Conservation (phyloP, 2,113 vertebrate species). For the Tautogolabrus adspersus region DNA sequence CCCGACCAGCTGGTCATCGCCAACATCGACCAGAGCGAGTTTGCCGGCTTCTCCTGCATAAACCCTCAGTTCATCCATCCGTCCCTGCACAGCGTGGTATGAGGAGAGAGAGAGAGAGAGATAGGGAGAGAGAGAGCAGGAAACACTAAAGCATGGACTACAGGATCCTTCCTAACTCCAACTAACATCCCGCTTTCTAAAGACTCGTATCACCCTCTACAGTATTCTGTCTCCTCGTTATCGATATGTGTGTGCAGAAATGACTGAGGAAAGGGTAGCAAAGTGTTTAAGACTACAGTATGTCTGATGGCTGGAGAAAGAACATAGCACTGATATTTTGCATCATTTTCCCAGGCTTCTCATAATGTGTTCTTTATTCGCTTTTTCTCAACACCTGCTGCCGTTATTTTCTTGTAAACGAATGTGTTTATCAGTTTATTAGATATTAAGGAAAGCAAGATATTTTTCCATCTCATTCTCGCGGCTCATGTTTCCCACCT, state of each 20-base stretch:
- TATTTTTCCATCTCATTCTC: slow-evolving; percentile 23
- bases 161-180: slow-evolving; percentile 57
- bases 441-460: slow-evolving; percentile 30
- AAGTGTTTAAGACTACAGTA: slow-evolving; percentile 22
- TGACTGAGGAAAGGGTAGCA: slow-evolving; percentile 22
- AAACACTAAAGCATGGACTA: slow-evolving; percentile 29
- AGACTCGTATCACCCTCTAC: slow-evolving; percentile 47
- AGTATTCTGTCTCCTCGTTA: slow-evolving; percentile 54
- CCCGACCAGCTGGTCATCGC: slow-evolving; percentile 97
- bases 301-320: slow-evolving; percentile 9
- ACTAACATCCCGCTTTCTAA: slow-evolving; percentile 24
- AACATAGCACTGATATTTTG: slow-evolving; percentile 27
- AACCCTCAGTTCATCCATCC: slow-evolving; percentile 94
- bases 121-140: neutral
- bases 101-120: slow-evolving; percentile 71
- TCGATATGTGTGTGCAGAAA: slow-evolving; percentile 42
- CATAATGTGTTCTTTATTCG: slow-evolving; percentile 22
- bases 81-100: slow-evolving; percentile 88
- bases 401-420: slow-evolving; percentile 44
- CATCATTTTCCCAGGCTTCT: slow-evolving; percentile 36
- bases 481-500: neutral
- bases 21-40: slow-evolving; percentile 98
- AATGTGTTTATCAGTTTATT: slow-evolving; percentile 51
- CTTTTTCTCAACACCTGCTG: slow-evolving; percentile 39
- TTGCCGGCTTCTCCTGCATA: slow-evolving; percentile 96